A percentile compares a stretch with the other conserved stretches of the same genome.
phyloP scores from a whole-genome alignment of 2,797 vertebrate genomes.

The Trichosurus vulpecula region DNA sequence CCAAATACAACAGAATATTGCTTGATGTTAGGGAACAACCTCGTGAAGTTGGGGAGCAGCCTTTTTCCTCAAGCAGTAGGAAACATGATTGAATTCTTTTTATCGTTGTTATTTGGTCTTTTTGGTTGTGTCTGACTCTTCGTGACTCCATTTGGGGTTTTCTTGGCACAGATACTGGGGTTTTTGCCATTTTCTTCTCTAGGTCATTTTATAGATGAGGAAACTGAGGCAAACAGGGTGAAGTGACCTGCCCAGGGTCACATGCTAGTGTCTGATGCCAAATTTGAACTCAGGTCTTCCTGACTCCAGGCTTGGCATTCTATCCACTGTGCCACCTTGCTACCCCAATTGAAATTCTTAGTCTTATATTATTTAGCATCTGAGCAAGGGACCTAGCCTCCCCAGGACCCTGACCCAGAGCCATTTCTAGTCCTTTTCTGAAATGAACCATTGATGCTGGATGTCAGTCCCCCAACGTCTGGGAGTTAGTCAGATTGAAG shows the following conservation, averaged over 20 bases:
- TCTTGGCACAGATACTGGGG: neutral
- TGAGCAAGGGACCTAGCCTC: conserved; percentile 63
- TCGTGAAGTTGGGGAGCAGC: conserved; percentile 77
- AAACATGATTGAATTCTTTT: conserved; percentile 80
- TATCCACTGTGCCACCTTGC: neutral
- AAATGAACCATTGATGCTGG: neutral
- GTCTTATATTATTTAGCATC: conserved; percentile 80
- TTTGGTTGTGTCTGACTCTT: neutral
- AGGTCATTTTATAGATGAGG: neutral
- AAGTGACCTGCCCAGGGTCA: neutral
- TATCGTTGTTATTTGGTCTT: too few relatives aligned
- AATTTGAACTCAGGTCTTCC: neutral
- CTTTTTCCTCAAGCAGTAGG: conserved; percentile 73
- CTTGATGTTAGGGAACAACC: conserved; percentile 77
- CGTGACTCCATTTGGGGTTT: neutral
- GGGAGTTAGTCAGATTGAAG: conserved; percentile 69
- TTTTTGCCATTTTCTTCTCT: neutral
- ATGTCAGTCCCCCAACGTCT: conserved; percentile 27
- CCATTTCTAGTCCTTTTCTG: neutral
- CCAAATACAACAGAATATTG: conserved; percentile 77
- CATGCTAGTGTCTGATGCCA: neutral
- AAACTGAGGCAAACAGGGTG: neutral
- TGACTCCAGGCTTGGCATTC: neutral
- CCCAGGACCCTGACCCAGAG: conserved; percentile 22
- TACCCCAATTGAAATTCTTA: conserved; percentile 77